A percentile compares a stretch with the other conserved stretches of the same genome.
These are phyloP conservation scores for Plectropomus leopardus DNA, from an alignment of 2,113 vertebrate species.

Conservation along the genomic window DNA sequence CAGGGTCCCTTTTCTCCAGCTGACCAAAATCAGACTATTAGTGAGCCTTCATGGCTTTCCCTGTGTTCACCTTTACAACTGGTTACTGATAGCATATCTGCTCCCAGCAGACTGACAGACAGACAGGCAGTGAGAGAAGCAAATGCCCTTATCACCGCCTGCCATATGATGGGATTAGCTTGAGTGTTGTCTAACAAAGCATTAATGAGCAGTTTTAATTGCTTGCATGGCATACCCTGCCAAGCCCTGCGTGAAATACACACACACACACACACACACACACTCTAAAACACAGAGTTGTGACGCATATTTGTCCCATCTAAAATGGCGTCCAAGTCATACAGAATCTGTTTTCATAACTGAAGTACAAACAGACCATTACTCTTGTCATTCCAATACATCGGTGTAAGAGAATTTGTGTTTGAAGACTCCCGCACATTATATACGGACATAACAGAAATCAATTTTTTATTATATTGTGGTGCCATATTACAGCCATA, in stretches of 20 bases:
- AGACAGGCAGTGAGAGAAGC: constrained; percentile 57
- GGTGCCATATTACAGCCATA: constrained; percentile 3
- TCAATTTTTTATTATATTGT: constrained; percentile 51
- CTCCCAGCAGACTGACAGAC: constrained; percentile 70
- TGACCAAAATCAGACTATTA: constrained; percentile 54
- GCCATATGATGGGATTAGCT: constrained; percentile 81
- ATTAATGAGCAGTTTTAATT: constrained; percentile 84
- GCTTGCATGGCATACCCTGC: constrained; percentile 64
- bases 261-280: constrained; percentile 22
- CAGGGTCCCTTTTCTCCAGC: constrained; percentile 15
- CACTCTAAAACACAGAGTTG: constrained; percentile 23
- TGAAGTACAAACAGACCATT: constrained; percentile 38
- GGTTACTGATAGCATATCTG: constrained; percentile 75
- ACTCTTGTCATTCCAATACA: constrained; percentile 35
- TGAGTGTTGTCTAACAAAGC: constrained; percentile 79
- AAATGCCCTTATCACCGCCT: constrained; percentile 79
- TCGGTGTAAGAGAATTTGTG: constrained; percentile 1
- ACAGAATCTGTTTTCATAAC: constrained; percentile 49
- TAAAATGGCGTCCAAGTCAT: constrained; percentile 51
- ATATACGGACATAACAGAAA: constrained; percentile 49
- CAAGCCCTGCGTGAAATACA: constrained; percentile 50
- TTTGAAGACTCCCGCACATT: constrained; percentile 30
- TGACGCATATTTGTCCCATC: constrained; percentile 48
- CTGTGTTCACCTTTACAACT: constrained; percentile 69
- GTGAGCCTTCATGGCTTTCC: constrained; percentile 35